phyloP scores from a whole-genome alignment of 2,797 vertebrate species.

The Hemibagrus guttatus region DNA sequence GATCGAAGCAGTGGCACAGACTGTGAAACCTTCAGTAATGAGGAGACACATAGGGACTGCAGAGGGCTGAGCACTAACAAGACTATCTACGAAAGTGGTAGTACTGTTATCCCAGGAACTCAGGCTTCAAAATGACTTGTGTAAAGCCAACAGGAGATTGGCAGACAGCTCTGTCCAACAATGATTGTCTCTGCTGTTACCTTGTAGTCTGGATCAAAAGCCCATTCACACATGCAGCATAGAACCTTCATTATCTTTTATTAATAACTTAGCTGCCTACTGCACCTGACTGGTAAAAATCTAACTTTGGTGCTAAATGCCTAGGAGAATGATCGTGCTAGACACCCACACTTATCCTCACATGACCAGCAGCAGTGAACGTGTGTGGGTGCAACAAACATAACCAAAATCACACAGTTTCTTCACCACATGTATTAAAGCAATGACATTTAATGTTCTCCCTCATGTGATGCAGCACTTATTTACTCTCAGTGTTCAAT shows the following conservation, averaged over 20 bases:
- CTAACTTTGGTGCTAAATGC: slow-evolving; percentile 19
- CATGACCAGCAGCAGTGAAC: slow-evolving; percentile 8
- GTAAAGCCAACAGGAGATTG: neutral
- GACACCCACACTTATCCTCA: slow-evolving; percentile 22
- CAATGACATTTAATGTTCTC: neutral
- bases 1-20: slow-evolving; percentile 15
- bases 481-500: neutral
- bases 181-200: slow-evolving; percentile 8
- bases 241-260: neutral
- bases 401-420: neutral
- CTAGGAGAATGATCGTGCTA: neutral
- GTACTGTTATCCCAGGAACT: neutral
- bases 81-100: neutral
- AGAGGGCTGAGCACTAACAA: slow-evolving; percentile 31
- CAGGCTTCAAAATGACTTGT: slow-evolving; percentile 11
- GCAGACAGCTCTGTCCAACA: slow-evolving; percentile 7
- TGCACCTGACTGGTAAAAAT: neutral
- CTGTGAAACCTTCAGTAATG: slow-evolving; percentile 36
- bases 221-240: neutral
- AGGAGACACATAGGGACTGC: slow-evolving; percentile 34
- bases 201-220: slow-evolving; percentile 4
- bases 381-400: slow-evolving; percentile 7
- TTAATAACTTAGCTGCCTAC: neutral
- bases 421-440: neutral
- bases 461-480: neutral